Base-by-base conservation (phyloP, 1,140 invertebrate species). In the Eueides isabella region DNA sequence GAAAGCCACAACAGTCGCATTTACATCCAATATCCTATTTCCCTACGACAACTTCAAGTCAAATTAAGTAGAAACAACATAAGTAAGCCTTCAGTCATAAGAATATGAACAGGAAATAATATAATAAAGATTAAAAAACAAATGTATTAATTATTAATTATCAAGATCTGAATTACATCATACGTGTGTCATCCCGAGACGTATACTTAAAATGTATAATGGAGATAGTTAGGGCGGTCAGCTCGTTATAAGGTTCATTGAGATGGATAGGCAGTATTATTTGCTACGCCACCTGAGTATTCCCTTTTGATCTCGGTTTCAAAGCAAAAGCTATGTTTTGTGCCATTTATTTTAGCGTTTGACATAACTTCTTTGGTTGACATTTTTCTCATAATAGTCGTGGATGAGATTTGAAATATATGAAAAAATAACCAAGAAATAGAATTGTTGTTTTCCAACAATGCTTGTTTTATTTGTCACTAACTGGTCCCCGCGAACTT, bases 201-300 rank as follows among this genome's bases (percentile, higher is more conserved):
- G 65, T 33, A 66, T n/a, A n/a, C n/a, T n/a, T n/a, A n/a, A n/a
- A n/a, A n/a, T n/a, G n/a, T n/a, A 33, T 16, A 61, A 61, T 5
- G 23, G 63, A 66, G 71, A 61, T 31, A 61, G 44, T 23, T 55
- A 12, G 16, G 35, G 67, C 41, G 65, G 67, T 69, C 66, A 69
- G 30, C 67, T 69, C 38, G 31, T 67, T 67, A 67, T 19, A 16
- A 23, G 38, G 44, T 28, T 67, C 65, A 67, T 72, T 67, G 71
- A 72, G 63, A 67, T 66, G 26, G 48, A 67, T 41, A 61, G 64
- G 63, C 6, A n/a, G n/a, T 67, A 28, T 73, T 55, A 67, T 73
- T 62, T 67, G 41, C 61, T 33, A 72, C 16, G 23, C 71, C 28
- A 62, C 65, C 71, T 38, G 33, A 31, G 28, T 35, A 33, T 14